Evolutionary conservation across 2,888 invertebrate species (phyloP), one percentile per base, ranked within the genome.

Genomic region (Leucoma salicis): DNA sequence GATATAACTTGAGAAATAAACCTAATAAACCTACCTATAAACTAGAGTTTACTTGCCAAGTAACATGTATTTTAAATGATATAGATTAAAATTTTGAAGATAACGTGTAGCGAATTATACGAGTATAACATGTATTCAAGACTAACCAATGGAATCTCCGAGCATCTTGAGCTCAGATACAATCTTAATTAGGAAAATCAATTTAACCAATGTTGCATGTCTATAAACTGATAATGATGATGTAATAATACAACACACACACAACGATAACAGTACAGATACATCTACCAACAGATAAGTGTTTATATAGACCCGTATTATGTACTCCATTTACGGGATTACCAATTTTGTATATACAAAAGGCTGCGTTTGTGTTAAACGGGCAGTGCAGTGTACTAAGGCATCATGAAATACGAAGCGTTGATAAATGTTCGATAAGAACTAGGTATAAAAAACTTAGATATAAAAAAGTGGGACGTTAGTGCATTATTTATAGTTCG

Each of bases 161-260:
- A 5, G 6, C 61, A 57, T 43, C 46, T 53, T 27, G 32, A 27
- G 35, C 28, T 33, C 35, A 31, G 46, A 51, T 47, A 62, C 63
- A 21, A 63, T 62, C 64, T 71, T 71, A 74, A 79, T 76, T 73
- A 73, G 69, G 69, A 66, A 74, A 77, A 79, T 78, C 74, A 75
- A 77, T 78, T 69, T 65, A 66, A 59, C 63, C 64, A 67, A 70
- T 63, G 68, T 68, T 64, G 71, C 68, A 72, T 73, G 70, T 73
- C 77, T 72, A 74, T 72, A 57, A 60, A 57, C 65, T 63, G 68
- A 70, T 79, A 75, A 78, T 79, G 58, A 67, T 60, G 75, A 66
- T 62, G 73, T 74, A 75, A 80, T 78, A 74, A 76, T 56, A 57
- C 42, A 37, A 42, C 28, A 35, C 54, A 53, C 44, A 48, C 53